These are phyloP conservation scores for Eupleurogrammus muticus DNA, from an alignment of 2,797 vertebrate genomes.

Conservation along the genomic window DNA sequence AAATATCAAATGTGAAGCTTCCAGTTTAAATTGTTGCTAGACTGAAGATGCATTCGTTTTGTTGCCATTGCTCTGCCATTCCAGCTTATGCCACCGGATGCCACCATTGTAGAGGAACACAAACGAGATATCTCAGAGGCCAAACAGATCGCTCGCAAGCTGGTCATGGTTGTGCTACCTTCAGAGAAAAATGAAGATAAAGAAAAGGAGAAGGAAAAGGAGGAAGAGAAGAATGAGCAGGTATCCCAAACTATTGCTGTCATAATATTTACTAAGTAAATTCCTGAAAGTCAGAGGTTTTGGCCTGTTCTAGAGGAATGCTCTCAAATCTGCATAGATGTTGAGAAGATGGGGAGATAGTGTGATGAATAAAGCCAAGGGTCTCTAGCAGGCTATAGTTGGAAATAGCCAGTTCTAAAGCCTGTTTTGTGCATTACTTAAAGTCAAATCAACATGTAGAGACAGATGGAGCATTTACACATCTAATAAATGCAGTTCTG, in stretches of 20 bases:
- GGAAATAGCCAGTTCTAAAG: neutral
- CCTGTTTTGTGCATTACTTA: neutral
- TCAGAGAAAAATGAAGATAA: conserved; percentile 97
- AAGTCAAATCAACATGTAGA: neutral
- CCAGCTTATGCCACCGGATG: conserved; percentile 94
- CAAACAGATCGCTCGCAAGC: conserved; percentile 95
- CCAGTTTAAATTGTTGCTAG: neutral
- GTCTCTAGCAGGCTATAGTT: neutral
- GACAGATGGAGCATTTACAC: neutral
- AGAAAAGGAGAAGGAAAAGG: conserved; percentile 97
- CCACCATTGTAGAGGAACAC: conserved; percentile 93
- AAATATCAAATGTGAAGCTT: neutral
- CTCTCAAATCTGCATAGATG: conserved; percentile 2
- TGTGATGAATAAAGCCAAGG: neutral
- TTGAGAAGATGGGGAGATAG: neutral
- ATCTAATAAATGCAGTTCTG: neutral
- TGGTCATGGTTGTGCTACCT: conserved; percentile 95
- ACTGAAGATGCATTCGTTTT: neutral
- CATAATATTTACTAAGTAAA: neutral
- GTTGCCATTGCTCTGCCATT: conserved; percentile 20
- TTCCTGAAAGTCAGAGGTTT: neutral
- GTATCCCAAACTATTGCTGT: conserved; percentile 67
- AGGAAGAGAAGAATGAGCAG: conserved; percentile 97
- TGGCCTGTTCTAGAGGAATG: neutral
- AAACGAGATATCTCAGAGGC: conserved; percentile 94